phyloP scores from a whole-genome alignment of 2,888 invertebrate species.

The Therioaphis trifolii region DNA sequence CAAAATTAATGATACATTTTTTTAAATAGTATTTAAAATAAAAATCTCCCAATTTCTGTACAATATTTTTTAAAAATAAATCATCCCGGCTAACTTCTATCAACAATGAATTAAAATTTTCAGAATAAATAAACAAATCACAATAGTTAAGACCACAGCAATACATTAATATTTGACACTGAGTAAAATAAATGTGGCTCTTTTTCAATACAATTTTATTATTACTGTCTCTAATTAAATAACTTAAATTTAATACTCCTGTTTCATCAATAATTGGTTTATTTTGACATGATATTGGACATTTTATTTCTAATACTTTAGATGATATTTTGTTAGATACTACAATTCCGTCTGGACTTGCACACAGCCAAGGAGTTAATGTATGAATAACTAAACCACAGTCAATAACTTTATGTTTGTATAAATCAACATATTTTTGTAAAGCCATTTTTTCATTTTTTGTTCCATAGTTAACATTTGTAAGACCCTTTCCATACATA shows the following conservation, averaged over 20 bases:
- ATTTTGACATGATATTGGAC: not conserved
- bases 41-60: not conserved
- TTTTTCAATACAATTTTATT: not conserved
- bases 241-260: not conserved
- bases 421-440: not conserved
- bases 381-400: not conserved
- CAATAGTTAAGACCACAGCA: not conserved
- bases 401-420: not conserved
- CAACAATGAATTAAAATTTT: not conserved
- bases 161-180: not conserved
- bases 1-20: not conserved
- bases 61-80: not conserved
- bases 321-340: not conserved
- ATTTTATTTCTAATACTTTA: not conserved
- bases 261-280: not conserved
- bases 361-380: not conserved
- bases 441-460: not conserved
- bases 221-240: not conserved
- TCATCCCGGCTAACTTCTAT: not conserved
- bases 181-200: not conserved
- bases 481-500: not conserved
- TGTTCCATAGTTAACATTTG: not conserved
- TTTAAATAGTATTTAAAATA: conserved; percentile 6
- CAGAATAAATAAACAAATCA: not conserved
- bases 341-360: not conserved